Evolutionary conservation across 2,113 vertebrate genomes (phyloP).

Genomic region (Aramus guarauna): DNA sequence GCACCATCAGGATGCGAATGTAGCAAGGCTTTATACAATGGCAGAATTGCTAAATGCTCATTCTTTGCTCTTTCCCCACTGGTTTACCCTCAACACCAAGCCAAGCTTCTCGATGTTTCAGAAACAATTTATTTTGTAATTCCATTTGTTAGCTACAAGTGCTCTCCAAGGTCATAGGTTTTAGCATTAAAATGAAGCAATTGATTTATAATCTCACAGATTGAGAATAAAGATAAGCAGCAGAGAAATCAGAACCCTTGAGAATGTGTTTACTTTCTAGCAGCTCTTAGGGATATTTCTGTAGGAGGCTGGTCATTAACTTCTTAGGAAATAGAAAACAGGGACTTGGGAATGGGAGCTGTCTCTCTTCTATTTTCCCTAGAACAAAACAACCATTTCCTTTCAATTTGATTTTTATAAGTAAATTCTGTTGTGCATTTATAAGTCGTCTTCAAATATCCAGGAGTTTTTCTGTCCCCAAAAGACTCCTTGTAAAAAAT

Average conservation of each 20-base stretch:
- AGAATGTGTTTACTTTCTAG: neutral
- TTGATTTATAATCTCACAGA: neutral
- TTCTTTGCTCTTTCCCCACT: neutral
- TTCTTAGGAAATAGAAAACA: neutral
- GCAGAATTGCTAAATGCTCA: neutral
- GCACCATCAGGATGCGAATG: neutral
- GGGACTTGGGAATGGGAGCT: neutral
- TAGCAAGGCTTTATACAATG: neutral
- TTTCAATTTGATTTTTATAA: neutral
- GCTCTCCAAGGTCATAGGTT: neutral
- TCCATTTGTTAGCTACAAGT: neutral
- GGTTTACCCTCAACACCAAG: neutral
- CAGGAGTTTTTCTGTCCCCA: neutral
- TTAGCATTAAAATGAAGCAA: constrained; percentile 23
- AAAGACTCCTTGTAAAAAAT: neutral
- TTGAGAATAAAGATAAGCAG: neutral
- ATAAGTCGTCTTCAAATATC: neutral
- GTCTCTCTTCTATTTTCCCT: neutral
- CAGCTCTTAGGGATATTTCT: neutral
- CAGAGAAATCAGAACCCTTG: neutral
- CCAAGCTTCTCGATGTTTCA: neutral
- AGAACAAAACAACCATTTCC: neutral
- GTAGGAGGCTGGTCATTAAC: neutral
- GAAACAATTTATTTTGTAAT: constrained; percentile 4
- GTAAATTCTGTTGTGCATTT: neutral